These are phyloP conservation scores for Diploptera punctata DNA, from an alignment of 2,888 invertebrate species.

Conservation along the genomic window DNA sequence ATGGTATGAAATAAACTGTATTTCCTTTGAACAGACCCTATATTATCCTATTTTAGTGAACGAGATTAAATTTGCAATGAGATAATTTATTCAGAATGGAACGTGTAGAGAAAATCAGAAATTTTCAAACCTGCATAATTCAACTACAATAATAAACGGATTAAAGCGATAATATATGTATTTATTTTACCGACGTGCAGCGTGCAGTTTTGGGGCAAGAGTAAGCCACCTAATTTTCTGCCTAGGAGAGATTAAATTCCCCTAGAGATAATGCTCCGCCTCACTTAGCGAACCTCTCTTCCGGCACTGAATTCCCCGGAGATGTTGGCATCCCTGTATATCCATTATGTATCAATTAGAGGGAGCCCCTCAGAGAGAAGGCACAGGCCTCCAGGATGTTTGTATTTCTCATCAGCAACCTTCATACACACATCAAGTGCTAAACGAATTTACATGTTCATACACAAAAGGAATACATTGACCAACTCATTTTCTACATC, in stretches of 20 bases:
- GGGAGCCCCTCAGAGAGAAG: not conserved
- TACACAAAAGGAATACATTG: too few relatives aligned
- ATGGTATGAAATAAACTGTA: too few relatives aligned
- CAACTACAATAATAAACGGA: not conserved
- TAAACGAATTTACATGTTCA: constrained; percentile 8
- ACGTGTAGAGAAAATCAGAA: too few relatives aligned
- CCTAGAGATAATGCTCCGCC: constrained; percentile 9
- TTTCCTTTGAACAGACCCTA: too few relatives aligned
- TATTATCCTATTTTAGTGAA: too few relatives aligned
- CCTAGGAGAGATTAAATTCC: constrained; percentile 3
- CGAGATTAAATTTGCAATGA: too few relatives aligned
- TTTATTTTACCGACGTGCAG: not conserved
- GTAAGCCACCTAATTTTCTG: not conserved
- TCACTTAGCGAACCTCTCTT: constrained; percentile 14
- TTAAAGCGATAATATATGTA: not conserved
- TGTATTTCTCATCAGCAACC: constrained; percentile 6
- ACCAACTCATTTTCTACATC: too few relatives aligned
- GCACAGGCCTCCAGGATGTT: constrained; percentile 16
- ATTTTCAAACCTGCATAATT: not conserved
- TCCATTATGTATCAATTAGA: constrained; percentile 31
- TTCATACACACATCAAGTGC: not conserved
- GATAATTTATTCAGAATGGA: too few relatives aligned
- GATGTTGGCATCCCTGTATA: constrained; percentile 23
- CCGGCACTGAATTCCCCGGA: constrained; percentile 2
- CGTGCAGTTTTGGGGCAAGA: too few relatives aligned